A percentile compares a stretch with the other conserved stretches of the same genome.
Evolutionary conservation across 2,888 invertebrate species (phyloP).

Genomic region (Clanis bilineata): DNA sequence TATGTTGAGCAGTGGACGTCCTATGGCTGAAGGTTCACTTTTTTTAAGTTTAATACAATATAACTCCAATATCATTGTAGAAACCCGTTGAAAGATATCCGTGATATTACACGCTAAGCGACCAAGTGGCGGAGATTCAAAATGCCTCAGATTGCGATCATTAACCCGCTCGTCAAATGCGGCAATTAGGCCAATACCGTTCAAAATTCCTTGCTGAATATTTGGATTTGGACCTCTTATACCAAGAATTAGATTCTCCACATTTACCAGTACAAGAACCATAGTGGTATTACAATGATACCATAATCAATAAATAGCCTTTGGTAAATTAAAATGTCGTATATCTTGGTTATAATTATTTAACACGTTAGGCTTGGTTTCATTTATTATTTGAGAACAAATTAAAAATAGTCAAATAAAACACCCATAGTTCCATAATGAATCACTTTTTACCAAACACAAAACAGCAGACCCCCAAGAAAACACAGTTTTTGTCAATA

Average conservation of each 20-base stretch:
- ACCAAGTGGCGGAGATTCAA: neutral
- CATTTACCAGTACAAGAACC: neutral
- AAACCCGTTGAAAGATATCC: neutral
- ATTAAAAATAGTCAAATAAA: neutral
- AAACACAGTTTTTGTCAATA: slow-evolving; percentile 17
- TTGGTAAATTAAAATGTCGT: neutral
- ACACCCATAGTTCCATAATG: neutral
- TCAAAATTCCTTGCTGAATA: slow-evolving; percentile 1
- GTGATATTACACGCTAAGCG: neutral
- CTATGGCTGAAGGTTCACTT: too few relatives aligned
- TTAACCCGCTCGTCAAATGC: slow-evolving; percentile 1
- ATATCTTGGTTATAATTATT: too few relatives aligned
- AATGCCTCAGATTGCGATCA: slow-evolving; percentile 10
- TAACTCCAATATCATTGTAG: neutral
- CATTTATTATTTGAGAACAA: too few relatives aligned
- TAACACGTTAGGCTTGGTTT: too few relatives aligned
- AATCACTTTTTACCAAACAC: neutral
- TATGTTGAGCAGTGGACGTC: too few relatives aligned
- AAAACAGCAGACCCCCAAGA: neutral
- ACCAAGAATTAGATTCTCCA: neutral
- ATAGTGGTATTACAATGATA: neutral
- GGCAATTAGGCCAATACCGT: slow-evolving; percentile 12
- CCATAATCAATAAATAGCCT: neutral
- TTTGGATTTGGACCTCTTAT: neutral
- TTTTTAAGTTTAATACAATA: neutral